Evolutionary conservation across 2,113 vertebrate genomes (phyloP).

Genomic region (Xiphophorus hellerii): DNA sequence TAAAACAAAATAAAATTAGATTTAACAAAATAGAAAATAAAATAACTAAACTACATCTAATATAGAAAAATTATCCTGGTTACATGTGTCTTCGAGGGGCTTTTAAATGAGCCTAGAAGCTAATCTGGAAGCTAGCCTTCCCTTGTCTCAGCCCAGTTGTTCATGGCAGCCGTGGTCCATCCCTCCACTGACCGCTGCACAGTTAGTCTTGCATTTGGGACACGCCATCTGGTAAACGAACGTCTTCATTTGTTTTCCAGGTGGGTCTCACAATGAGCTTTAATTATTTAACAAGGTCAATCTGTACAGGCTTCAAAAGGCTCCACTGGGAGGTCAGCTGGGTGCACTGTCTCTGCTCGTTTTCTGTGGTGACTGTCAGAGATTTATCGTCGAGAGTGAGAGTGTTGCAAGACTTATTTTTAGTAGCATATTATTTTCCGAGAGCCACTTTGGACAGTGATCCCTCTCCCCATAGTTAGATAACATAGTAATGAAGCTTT

Average conservation of each 20-base stretch:
- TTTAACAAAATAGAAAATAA: no score
- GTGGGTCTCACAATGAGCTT: slow-evolving; percentile 58
- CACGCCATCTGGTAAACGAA: slow-evolving; percentile 41
- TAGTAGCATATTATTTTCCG: slow-evolving; percentile 43
- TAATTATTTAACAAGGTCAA: slow-evolving; percentile 78
- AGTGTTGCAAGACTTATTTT: slow-evolving; percentile 45
- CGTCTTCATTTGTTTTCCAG: slow-evolving; percentile 70
- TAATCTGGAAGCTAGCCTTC: background rate
- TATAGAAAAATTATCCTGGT: no score
- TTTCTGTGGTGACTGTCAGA: slow-evolving; percentile 26
- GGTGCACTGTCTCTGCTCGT: slow-evolving; percentile 37
- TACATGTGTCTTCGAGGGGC: no score
- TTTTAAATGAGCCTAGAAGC: no score
- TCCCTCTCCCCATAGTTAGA: slow-evolving; percentile 11
- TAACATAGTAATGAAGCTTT: slow-evolving; percentile 13
- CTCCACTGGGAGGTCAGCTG: slow-evolving; percentile 21
- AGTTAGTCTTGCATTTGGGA: slow-evolving; percentile 46
- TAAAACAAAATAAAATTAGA: no score
- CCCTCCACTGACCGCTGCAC: background rate
- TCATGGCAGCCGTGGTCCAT: slow-evolving; percentile 34
- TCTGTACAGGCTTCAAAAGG: slow-evolving; percentile 63
- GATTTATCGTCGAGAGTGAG: slow-evolving; percentile 28
- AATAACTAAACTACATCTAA: no score
- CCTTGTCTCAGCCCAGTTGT: background rate
- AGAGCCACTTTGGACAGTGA: slow-evolving; percentile 26